Evolutionary conservation across 2,888 invertebrate genomes (phyloP), one percentile per base, ranked within the genome.

Genomic region (Esperia sulphurella): DNA sequence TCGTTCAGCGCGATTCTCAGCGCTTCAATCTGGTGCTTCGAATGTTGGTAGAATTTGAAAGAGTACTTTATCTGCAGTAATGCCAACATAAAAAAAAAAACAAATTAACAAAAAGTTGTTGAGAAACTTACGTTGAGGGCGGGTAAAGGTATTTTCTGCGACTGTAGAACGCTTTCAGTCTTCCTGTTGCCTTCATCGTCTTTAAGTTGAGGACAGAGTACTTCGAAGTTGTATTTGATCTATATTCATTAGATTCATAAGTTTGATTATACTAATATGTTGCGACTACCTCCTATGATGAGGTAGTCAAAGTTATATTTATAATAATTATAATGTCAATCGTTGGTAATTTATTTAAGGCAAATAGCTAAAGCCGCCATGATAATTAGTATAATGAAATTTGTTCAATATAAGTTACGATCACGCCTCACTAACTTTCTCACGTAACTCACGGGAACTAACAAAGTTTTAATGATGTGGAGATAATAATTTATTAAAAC

Each of bases 211-310:
- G 93, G 92, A 73, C 93, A 93, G 86, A 94, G 92, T 52, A 92
- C 93, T 45, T 92, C 91, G 79, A 95, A 95, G 76, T 91, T 93
- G 90, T 95, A 95, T 71, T 93, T 94, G 71, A 95, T 94, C 95
- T 95, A 88, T 61, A 79, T 79, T 66, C 67, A 21, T 21, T 21
- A 21, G 5, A 21, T 21, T n/a, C n/a, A n/a, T n/a, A n/a, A n/a
- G n/a, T n/a, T n/a, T n/a, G n/a, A n/a, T n/a, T n/a, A n/a, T n/a
- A n/a, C n/a, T n/a, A n/a, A n/a, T n/a, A n/a, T n/a, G n/a, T n/a
- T n/a, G n/a, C n/a, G n/a, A n/a, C n/a, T n/a, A n/a, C n/a, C n/a
- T n/a, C n/a, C n/a, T n/a, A n/a, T n/a, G n/a, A n/a, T n/a, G n/a
- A n/a, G n/a, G n/a, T n/a, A n/a, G n/a, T n/a, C n/a, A n/a, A n/a